Percentiles rank a stretch among this genome's conserved stretches.
These are phyloP conservation scores for Chamaea fasciata DNA, from an alignment of 2,113 vertebrate genomes.

Conservation along the genomic window DNA sequence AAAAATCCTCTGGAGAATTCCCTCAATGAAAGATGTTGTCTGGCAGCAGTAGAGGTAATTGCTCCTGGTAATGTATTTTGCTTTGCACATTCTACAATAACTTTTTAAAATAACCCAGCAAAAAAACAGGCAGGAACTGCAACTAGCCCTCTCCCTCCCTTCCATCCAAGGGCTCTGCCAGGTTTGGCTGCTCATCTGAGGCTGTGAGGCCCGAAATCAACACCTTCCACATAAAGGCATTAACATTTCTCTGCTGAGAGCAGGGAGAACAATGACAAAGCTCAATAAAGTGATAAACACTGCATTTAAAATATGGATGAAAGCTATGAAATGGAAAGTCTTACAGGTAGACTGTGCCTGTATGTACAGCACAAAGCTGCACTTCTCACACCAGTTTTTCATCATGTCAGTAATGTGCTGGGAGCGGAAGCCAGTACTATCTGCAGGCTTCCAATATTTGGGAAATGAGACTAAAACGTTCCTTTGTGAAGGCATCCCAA, in stretches of 20 bases:
- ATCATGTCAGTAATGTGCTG: neutral
- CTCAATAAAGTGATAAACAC: neutral
- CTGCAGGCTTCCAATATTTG: neutral
- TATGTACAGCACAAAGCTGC: neutral
- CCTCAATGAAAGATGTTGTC: neutral
- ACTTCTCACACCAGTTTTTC: neutral
- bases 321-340: neutral
- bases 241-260: neutral
- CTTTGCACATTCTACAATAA: neutral
- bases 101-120: neutral
- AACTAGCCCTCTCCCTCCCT: neutral
- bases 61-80: neutral
- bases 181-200: neutral
- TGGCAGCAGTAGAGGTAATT: neutral
- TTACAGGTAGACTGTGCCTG: neutral
- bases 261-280: neutral
- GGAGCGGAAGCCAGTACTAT: neutral
- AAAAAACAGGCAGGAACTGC: neutral
- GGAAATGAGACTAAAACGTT: neutral
- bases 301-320: accelerated
- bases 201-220: neutral
- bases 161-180: neutral
- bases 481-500: neutral
- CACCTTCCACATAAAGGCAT: neutral
- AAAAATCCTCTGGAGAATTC: neutral